A percentile compares a stretch with the other conserved stretches of the same genome.
Conservation (phyloP, 64 coral and sea anemone species). For the Montipora foliosa region DNA sequence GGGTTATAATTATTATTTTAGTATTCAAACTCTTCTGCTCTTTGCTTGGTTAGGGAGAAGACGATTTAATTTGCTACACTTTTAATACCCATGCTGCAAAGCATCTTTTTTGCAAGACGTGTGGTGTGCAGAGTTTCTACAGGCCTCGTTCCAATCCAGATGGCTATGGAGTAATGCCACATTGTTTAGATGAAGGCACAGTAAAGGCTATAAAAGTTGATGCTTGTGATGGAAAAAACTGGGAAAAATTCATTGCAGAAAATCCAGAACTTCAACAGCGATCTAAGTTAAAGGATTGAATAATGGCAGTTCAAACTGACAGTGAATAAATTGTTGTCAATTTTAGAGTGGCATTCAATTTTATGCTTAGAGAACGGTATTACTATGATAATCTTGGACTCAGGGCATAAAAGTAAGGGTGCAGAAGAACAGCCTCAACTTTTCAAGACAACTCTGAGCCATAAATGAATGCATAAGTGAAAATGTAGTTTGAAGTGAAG, state of each 20-base stretch:
- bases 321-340: too few relatives aligned
- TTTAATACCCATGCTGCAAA: conserved; percentile 93
- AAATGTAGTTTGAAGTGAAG: too few relatives aligned
- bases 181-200: conserved; percentile 93
- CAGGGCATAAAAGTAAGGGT: too few relatives aligned
- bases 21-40: background rate
- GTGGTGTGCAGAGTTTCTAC: conserved; percentile 99
- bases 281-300: conserved; percentile 56
- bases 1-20: background rate
- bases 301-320: background rate
- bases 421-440: too few relatives aligned
- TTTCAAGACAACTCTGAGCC: too few relatives aligned
- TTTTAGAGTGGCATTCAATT: too few relatives aligned
- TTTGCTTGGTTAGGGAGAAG: conserved; percentile 77
- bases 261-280: conserved; percentile 80
- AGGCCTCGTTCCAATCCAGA: conserved; percentile 93
- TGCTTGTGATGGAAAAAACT: conserved; percentile 89
- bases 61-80: conserved; percentile 89
- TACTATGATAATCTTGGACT: too few relatives aligned
- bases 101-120: conserved; percentile 96
- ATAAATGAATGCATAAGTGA: too few relatives aligned
- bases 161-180: conserved; percentile 91
- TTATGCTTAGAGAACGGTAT: too few relatives aligned
- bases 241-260: conserved; percentile 76
- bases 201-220: conserved; percentile 65